phyloP scores from a whole-genome alignment of 2,113 vertebrate genomes.

The Catharus bicknelli region DNA sequence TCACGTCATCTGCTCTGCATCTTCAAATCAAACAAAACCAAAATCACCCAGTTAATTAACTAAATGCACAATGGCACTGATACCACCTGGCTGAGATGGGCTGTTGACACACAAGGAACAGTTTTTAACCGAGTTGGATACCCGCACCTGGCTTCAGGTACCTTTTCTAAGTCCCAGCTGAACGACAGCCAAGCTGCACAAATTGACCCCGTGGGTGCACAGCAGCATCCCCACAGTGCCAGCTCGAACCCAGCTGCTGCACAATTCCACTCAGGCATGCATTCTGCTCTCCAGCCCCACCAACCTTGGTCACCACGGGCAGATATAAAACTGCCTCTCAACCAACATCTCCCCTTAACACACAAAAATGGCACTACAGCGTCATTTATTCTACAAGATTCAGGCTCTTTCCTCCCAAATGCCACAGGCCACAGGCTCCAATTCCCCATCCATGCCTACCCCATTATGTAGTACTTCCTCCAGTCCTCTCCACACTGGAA shows the following conservation, averaged over 20 bases:
- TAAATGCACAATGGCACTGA: background rate
- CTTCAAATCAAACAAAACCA: background rate
- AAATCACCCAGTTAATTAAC: background rate
- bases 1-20: background rate
- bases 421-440: accelerated
- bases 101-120: background rate
- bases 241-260: background rate
- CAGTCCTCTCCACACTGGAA: background rate
- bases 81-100: background rate
- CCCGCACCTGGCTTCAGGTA: accelerated
- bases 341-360: background rate
- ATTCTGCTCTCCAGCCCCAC: background rate
- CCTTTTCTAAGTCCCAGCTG: background rate
- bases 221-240: background rate
- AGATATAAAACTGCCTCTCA: background rate
- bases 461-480: accelerated
- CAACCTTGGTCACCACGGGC: accelerated
- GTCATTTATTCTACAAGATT: background rate
- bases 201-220: background rate
- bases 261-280: accelerated
- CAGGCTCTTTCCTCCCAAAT: background rate
- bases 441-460: background rate
- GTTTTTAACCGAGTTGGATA: accelerated
- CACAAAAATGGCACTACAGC: background rate
- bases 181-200: background rate